Base-by-base conservation (phyloP, 2,113 vertebrate genomes). In the Lepidothrix coronata region DNA sequence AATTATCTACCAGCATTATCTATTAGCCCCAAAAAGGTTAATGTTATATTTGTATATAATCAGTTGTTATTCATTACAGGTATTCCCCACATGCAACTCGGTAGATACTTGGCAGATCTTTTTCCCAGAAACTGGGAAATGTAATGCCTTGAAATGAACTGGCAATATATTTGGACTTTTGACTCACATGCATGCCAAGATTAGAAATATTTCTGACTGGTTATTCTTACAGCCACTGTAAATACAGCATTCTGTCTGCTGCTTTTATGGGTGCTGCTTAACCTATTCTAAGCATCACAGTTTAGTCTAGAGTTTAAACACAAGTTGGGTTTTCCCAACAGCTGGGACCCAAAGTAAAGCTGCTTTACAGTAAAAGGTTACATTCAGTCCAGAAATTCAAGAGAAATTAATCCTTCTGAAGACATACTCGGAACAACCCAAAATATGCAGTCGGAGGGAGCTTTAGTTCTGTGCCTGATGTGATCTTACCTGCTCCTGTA, bases 181-280 rank as follows among this genome's bases (percentile, higher is more conserved):
- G 68, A 84, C 59, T 91, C 49, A 51, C n/a, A 39, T 43, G 9
- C n/a, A 48, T 52, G 57, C 91, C 72, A 77, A 77, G 55, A 89
- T 73, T 65, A 70, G 86, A 91, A 92, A 31, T 91, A 89, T 80
- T 95, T 96, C 87, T 91, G 70, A 62, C 68, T 89, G 58, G 8
- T 33, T 86, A 61, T 54, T 83, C 44, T 80, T 67, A 70, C 30
- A 95, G 80, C 66, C 73, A 61, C 79, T 80, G 59, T 84, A 96
- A 96, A 86, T 70, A 91, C 22, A 88, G 44, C 41, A 44, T 61
- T 66, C 54, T 76, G 28, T 49, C 80, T 94, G 55, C 55, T 77
- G 13, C 82, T 79, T 86, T 86, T 76, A 81, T 14, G 57, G 57
- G 49, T 79, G 74, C 79, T 92, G 22, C 72, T 78, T 73, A 73